Evolutionary conservation across 1,140 invertebrate species (phyloP), one percentile per base, ranked within the genome.

Genomic region (Scylla paramamosain): DNA sequence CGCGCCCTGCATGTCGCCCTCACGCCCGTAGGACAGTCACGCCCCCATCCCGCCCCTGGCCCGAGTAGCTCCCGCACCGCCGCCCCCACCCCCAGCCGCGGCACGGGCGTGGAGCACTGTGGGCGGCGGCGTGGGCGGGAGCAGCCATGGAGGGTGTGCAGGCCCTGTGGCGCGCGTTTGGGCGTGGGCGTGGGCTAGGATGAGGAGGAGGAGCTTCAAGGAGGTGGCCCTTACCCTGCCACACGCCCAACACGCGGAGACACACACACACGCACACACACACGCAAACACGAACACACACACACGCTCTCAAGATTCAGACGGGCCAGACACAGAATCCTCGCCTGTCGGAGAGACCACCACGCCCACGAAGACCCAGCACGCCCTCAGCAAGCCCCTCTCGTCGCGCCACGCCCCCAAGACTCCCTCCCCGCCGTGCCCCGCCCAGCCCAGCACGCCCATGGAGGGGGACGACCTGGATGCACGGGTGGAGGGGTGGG

Each of bases 181-280:
- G 93, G 84, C 84, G 87, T 94, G 93, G 93, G 93, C 86, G 93
- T 94, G 86, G 93, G 93, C 52, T n/a, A 94, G 93, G 93, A 94
- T 94, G 93, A 94, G 52, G 46, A 48, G 93, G n/a, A 39, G 93
- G 46, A 32, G n/a, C 2, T 94, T 94, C 52, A 48, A 90, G 84
- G 93, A 94, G 48, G 86, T 94, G 84, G 48, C 93, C 31, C 45
- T 94, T 7, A 88, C 93, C 45, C 84, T 94, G 48, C 52, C 84
- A 29, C 86, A 45, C 31, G 83, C 92, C 45, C 84, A 82, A 46
- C 48, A 32, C 88, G n/a, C 77, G 48, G n/a, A 88, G 93, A 32
- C 83, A 20, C 59, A 59, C 31, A 2, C 67, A 16, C 48, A 45
- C 29, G 32, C 25, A 46, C 31, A 45, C n/a, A 77, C 82, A 45